Evolutionary conservation across 92 coral and sea anemone species (phyloP).

Genomic region (Heliopora coerulea): DNA sequence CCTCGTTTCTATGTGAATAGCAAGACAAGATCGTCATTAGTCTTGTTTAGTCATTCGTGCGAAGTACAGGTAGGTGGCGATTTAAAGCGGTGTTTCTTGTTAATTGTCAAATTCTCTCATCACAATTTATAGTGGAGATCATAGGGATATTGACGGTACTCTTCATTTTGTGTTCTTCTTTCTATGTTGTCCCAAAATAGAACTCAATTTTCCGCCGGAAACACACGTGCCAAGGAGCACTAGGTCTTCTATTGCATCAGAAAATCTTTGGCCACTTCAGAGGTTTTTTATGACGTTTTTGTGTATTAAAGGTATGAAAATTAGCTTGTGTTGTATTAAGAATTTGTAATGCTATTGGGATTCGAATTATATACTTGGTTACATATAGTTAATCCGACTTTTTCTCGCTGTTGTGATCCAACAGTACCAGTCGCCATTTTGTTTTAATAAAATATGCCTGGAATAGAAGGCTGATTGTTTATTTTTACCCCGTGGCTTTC

Average conservation of each 20-base stretch:
- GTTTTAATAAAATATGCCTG: too few relatives aligned
- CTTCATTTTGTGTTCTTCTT: not conserved
- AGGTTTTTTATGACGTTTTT: slow-evolving; percentile 76
- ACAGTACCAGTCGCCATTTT: too few relatives aligned
- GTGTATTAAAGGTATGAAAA: slow-evolving; percentile 68
- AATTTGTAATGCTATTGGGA: not conserved
- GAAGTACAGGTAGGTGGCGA: too few relatives aligned
- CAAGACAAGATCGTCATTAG: too few relatives aligned
- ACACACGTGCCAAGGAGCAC: slow-evolving; percentile 36
- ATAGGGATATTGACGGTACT: not conserved
- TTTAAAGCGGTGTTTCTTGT: too few relatives aligned
- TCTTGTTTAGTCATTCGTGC: too few relatives aligned
- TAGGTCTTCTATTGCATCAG: slow-evolving; percentile 47
- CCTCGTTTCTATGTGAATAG: too few relatives aligned
- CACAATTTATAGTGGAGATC: too few relatives aligned
- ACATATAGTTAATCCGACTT: not conserved
- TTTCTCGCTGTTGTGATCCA: not conserved
- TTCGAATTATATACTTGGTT: too few relatives aligned
- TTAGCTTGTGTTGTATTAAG: not conserved
- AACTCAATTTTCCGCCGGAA: slow-evolving; percentile 6
- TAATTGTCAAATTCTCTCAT: too few relatives aligned
- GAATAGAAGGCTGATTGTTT: too few relatives aligned
- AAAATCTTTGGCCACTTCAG: slow-evolving; percentile 65
- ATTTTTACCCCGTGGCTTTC: too few relatives aligned
- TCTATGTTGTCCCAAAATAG: not conserved